Percentiles rank a stretch among this genome's conserved stretches.
phyloP scores from a whole-genome alignment of 2,888 invertebrate species.

The Noctua comes region DNA sequence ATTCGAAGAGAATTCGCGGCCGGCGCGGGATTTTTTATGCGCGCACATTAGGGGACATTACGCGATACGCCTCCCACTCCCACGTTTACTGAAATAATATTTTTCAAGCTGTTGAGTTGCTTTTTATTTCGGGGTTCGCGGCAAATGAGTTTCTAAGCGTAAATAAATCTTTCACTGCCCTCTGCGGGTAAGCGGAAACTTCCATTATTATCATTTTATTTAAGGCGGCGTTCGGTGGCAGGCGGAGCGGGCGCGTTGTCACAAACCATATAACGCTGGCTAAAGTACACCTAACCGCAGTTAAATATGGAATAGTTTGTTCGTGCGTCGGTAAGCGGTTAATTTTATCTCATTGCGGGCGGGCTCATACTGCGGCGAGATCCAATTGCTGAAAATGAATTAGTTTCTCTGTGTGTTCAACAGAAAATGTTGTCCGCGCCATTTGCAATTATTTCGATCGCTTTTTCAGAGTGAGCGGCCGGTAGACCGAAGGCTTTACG shows the following conservation, averaged over 20 bases:
- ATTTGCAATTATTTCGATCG: slow-evolving; percentile 52
- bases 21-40: slow-evolving; percentile 78
- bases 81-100: slow-evolving; percentile 83
- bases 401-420: slow-evolving; percentile 44
- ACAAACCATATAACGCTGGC: slow-evolving; percentile 44
- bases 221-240: slow-evolving; percentile 45
- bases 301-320: slow-evolving; percentile 63
- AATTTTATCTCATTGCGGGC: slow-evolving; percentile 54
- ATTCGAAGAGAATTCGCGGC: slow-evolving; percentile 79
- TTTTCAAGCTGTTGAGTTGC: slow-evolving; percentile 86
- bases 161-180: slow-evolving; percentile 83
- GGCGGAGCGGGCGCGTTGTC: slow-evolving; percentile 40
- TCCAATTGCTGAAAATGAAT: slow-evolving; percentile 58
- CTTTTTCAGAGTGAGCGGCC: slow-evolving; percentile 31
- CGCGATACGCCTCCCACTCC: slow-evolving; percentile 71
- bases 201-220: slow-evolving; percentile 76
- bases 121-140: slow-evolving; percentile 83
- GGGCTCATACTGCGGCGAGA: slow-evolving; percentile 41
- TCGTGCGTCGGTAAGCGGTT: slow-evolving; percentile 53
- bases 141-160: slow-evolving; percentile 88
- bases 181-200: slow-evolving; percentile 69
- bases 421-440: slow-evolving; percentile 37
- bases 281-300: slow-evolving; percentile 60
- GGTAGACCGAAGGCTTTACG: slow-evolving; percentile 40
- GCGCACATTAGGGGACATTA: slow-evolving; percentile 85